Percentiles rank a stretch among this genome's conserved stretches.
Conservation (phyloP, 2,113 vertebrate species). For the Tragulus kanchil region DNA sequence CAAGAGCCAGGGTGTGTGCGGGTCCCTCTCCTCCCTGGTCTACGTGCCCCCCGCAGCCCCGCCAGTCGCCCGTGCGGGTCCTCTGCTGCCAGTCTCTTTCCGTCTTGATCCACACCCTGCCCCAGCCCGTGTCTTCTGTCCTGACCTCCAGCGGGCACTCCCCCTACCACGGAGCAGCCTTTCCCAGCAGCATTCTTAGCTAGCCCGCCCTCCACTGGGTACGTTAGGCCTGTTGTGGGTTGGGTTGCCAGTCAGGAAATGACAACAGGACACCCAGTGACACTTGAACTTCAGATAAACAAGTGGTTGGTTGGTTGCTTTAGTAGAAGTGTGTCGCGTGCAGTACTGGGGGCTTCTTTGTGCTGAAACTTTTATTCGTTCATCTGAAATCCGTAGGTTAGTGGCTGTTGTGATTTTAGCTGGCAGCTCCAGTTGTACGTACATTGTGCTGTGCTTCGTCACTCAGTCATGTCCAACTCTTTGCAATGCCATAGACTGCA, state of each 20-base stretch:
- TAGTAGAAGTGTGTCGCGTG: background rate
- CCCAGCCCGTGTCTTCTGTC: background rate
- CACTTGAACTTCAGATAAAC: background rate
- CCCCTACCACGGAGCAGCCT: accelerated
- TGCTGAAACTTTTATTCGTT: background rate
- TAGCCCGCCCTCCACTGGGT: too few species aligned
- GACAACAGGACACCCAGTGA: background rate
- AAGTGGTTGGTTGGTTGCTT: background rate
- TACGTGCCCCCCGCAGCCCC: too few species aligned
- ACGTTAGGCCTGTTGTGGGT: background rate
- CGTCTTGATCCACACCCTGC: background rate
- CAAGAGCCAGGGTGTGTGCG: background rate
- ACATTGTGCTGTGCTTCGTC: background rate
- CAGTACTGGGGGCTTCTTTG: background rate
- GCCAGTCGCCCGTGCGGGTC: accelerated
- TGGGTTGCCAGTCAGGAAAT: background rate
- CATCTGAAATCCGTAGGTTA: background rate
- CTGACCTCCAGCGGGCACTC: background rate
- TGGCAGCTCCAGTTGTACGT: background rate
- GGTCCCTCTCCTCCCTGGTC: background rate
- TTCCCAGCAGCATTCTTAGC: background rate
- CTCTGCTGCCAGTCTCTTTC: background rate
- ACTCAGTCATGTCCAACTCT: too few species aligned
- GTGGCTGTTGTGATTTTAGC: background rate
- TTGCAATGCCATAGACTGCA: too few species aligned